Base-by-base conservation (phyloP, 2,113 vertebrate species). In the Peromyscus leucopus region DNA sequence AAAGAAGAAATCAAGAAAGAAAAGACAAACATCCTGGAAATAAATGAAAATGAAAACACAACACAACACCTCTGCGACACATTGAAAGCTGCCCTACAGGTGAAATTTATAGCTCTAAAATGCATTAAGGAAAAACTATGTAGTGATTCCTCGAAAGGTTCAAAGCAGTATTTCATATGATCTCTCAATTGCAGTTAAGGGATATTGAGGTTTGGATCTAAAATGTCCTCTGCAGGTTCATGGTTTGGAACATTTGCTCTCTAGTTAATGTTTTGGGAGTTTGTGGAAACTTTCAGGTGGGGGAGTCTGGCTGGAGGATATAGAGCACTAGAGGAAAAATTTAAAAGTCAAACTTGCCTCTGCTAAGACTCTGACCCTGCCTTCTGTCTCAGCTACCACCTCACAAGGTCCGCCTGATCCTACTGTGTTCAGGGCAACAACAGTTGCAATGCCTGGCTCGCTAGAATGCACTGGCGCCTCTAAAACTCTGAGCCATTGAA, bases 391-490 rank as follows among this genome's bases (percentile, higher is more conserved):
- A 11, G 67, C 21, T 59, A 16, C 13, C 51, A 31, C 4, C 22
- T 59, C 12, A 31, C 2, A 17, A 28, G 24, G 1, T 59, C 24
- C 36, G 42, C 7, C 4, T 89, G 22, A 10, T 72, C 51, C 22
- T 16, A 28, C 13, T 26, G 8, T 89, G 51, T 51, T 72, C 33
- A 39, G 22, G 22, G n/a, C 8, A 59, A 39, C 22, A 19, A 19
- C 24, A 28, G 22, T 36, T 39, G 28, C 4, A 42, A 39, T 28
- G 4, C 21, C 15, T 21, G 16, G 5, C 36, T 59, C 3, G 1
- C 5, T 75, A 59, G 16, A 1, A 15, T 55, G 0, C 2, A 16
- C 7, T 3, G 51, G 2, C 42, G 24, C 2, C 48, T n/a, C 42
- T 51, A 42, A 87, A 86, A 69, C 6, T 21, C 13, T 22, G 33